These are phyloP conservation scores for Eremobia ochroleuca DNA, from an alignment of 2,888 invertebrate species.

Conservation along the genomic window DNA sequence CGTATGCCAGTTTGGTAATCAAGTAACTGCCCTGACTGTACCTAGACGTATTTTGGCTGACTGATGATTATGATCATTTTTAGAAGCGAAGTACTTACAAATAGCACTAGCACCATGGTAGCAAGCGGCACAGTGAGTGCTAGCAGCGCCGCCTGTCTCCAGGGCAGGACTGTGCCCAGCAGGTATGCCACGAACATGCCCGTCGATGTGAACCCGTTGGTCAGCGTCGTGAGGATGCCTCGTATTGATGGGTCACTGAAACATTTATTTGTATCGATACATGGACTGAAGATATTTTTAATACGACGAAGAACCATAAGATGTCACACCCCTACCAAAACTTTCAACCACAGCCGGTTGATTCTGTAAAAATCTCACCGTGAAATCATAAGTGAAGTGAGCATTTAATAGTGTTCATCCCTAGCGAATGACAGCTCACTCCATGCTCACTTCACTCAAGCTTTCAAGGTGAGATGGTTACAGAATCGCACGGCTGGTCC, in stretches of 20 bases:
- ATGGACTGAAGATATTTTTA: not conserved
- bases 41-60: not conserved
- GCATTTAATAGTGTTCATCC: too few species aligned
- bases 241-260: constrained; percentile 89
- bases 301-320: not conserved
- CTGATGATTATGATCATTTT: too few species aligned
- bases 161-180: constrained; percentile 88
- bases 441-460: too few species aligned
- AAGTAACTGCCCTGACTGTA: not conserved
- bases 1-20: not conserved
- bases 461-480: too few species aligned
- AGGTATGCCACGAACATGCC: constrained; percentile 90
- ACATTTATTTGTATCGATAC: constrained; percentile 37
- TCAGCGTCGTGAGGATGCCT: constrained; percentile 89
- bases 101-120: constrained; percentile 88
- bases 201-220: constrained; percentile 86
- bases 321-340: not conserved
- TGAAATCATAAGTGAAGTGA: too few species aligned
- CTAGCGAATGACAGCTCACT: too few species aligned
- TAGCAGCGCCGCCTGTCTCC: constrained; percentile 89
- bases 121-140: constrained; percentile 87
- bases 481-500: too few species aligned
- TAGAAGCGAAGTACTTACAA: constrained; percentile 80
- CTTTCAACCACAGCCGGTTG: not conserved
- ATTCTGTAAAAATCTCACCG: too few species aligned